Evolutionary conservation across 2,113 vertebrate species (phyloP), one percentile per base, ranked within the genome.

Genomic region (Phyllostomus hastatus): DNA sequence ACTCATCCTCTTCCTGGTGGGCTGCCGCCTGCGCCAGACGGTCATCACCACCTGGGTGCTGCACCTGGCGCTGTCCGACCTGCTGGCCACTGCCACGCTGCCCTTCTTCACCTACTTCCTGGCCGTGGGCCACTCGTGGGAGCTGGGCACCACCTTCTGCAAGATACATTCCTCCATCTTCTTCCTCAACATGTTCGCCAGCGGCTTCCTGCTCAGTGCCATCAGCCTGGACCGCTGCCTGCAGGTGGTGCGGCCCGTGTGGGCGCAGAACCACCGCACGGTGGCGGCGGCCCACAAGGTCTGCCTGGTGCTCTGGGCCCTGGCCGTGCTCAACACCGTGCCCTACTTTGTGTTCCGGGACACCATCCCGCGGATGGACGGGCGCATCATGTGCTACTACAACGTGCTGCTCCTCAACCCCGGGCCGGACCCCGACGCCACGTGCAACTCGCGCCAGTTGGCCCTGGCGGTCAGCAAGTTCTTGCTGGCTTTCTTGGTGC

Each of bases 101-200:
- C 99, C 99, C 38, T 98, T 99, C 96, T 98, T 98, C 95, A 98
- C 98, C 50, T 83, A 97, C 90, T 98, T 98, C 93, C 57, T 98
- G 97, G 98, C 98, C 1, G 70, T 59, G 5, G 98, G 98, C 4
- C 24, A 95, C 87, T 98, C 98, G 64, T 99, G 99, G 99, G 97
- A 96, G 5, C 54, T 99, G 78, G 98, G 99, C 15, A 54, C 91
- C 3, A 88, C 97, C 43, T 98, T 99, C 96, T 99, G 99, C 97
- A 98, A 98, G 69, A 78, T 98, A 35, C 93, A 99, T 75, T 98
- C 98, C 19, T 98, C 98, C 70, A 11, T 98, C 82, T 98, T 98
- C 97, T 99, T 99, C 52, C 98, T 99, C 88, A 99, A 98, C 98
- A 99, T 99, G 99, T 99, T 98, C 41, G 98, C 98, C 87, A 99